Base-by-base conservation (phyloP, 2,797 vertebrate species). In the Lycodopsis pacificus region DNA sequence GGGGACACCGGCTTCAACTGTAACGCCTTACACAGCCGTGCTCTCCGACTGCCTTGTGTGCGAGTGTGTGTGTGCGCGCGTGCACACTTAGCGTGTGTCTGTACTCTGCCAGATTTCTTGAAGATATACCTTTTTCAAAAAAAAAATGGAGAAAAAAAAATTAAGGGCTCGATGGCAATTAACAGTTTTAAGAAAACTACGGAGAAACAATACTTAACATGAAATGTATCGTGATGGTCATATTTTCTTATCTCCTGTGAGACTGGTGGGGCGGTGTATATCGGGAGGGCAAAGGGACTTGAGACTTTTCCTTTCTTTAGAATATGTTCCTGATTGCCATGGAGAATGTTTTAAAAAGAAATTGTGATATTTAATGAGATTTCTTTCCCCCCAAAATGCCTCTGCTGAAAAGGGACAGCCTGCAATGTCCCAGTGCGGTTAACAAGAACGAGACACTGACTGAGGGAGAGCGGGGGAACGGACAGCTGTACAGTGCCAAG, bases 401-500 rank as follows among this genome's bases (percentile, higher is more conserved):
- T 91, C 91, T 86, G 81, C 76, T 92, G 79, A 90, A 87, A 91
- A 91, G 89, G 90, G 92, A 91, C 86, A 77, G 74, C 69, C 80
- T 86, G 86, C 88, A 84, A 90, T 90, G 92, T 92, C 90, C 91
- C 83, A 15, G 76, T 42, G 80, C 49, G 85, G 82, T 89, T 66
- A 89, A 93, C 88, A 34, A 83, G 72, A 73, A 72, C 66, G 86
- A 88, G 87, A 94, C 91, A 93, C 91, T 88, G 93, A 93, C 63
- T 38, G 82, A 81, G 63, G 71, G 70, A 72, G 84, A 83, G 65
- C 13, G 72, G 30, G 79, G 81, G 72, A 80, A 84, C 57, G n/a
- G 82, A 86, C 93, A 91, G 91, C 92, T 96, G 95, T 95, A 95
- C 94, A 96, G 95, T 96, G 95, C 95, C 94, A 96, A 95, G 93